phyloP scores from a whole-genome alignment of 2,797 vertebrate genomes.

The Simalia tracyae region DNA sequence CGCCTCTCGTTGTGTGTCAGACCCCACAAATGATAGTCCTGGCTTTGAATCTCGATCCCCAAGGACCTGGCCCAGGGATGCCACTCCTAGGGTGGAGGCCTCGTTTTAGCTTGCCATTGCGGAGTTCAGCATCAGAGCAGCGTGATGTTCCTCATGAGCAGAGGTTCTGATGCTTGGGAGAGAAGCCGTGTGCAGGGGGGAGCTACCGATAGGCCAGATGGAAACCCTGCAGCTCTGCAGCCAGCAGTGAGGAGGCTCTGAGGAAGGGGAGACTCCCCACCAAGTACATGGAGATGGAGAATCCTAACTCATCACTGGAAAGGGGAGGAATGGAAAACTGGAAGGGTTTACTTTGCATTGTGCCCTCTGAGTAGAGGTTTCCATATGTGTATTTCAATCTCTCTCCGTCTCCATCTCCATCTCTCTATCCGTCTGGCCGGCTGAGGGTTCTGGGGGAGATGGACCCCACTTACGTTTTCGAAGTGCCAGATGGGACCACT shows the following conservation, averaged over 20 bases:
- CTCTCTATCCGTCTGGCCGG: neutral
- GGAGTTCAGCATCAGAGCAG: neutral
- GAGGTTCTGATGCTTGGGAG: neutral
- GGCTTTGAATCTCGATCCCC: slow-evolving; percentile 7
- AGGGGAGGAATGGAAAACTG: neutral
- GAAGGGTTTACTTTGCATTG: neutral
- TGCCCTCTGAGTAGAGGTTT: neutral
- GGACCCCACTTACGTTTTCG: too few species aligned
- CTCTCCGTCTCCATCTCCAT: neutral
- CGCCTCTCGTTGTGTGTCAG: slow-evolving; percentile 37
- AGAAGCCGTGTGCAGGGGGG: neutral
- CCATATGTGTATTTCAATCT: neutral
- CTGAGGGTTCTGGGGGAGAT: neutral
- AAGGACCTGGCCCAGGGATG: neutral
- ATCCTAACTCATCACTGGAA: neutral
- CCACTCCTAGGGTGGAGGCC: neutral
- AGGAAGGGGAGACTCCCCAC: neutral
- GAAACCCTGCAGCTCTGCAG: neutral
- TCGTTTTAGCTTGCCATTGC: slow-evolving; percentile 20
- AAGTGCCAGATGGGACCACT: neutral
- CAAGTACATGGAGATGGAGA: neutral
- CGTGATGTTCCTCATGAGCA: too few species aligned
- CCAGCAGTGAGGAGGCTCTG: neutral
- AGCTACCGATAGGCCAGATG: neutral
- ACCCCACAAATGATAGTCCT: slow-evolving; percentile 29